Percentiles rank a stretch among this genome's conserved stretches.
Conservation (phyloP, 2,888 invertebrate species). For the Hedya salicella region DNA sequence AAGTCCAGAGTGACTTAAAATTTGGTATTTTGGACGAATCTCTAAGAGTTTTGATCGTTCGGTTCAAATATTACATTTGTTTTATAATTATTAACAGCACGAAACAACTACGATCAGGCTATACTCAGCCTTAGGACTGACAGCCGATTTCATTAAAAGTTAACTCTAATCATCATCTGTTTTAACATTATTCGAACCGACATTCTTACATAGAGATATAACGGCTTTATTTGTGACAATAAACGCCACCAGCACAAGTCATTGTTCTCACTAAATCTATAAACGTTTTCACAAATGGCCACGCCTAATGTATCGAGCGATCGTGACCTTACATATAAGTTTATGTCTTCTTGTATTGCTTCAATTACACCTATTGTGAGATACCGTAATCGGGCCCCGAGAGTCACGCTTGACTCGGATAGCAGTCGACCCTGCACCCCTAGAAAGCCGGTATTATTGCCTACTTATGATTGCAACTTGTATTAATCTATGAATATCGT, state of each 20-base stretch:
- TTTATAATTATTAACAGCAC: too few relatives aligned
- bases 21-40: too few relatives aligned
- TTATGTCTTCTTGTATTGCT: slow-evolving; percentile 33
- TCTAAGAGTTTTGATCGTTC: too few relatives aligned
- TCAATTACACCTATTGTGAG: slow-evolving; percentile 38
- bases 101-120: too few relatives aligned
- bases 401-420: slow-evolving; percentile 31
- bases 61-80: too few relatives aligned
- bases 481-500: neutral
- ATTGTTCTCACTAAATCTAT: slow-evolving; percentile 3
- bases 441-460: slow-evolving; percentile 12
- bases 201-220: too few relatives aligned
- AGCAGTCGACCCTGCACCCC: slow-evolving; percentile 24
- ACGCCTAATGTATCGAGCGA: slow-evolving; percentile 27
- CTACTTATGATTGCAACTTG: slow-evolving; percentile 11
- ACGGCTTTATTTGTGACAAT: neutral
- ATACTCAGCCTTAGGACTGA: too few relatives aligned
- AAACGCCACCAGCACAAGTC: neutral
- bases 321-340: slow-evolving; percentile 39
- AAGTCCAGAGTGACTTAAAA: too few relatives aligned
- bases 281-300: slow-evolving; percentile 34
- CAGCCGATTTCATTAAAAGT: too few relatives aligned
- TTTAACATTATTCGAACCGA: too few relatives aligned
- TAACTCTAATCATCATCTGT: too few relatives aligned
- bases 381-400: slow-evolving; percentile 34